Conservation (phyloP, 2,113 vertebrate species). For the Crotophaga sulcirostris region DNA sequence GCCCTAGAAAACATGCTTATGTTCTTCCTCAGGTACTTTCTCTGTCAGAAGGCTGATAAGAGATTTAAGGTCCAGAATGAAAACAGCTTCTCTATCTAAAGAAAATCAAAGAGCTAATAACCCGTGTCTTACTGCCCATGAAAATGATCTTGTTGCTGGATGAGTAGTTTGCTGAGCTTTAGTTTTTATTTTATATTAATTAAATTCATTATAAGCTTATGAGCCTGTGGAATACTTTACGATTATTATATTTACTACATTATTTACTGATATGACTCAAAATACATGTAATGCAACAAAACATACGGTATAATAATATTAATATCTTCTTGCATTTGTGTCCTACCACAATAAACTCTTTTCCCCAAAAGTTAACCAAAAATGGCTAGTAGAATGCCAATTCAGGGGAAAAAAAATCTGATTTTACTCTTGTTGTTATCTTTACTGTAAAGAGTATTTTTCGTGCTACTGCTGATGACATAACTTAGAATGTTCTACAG, state of each 20-base stretch:
- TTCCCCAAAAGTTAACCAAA: neutral
- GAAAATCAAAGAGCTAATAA: neutral
- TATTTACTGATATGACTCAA: neutral
- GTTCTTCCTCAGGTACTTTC: neutral
- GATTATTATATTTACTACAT: neutral
- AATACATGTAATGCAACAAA: neutral
- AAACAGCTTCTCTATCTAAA: neutral
- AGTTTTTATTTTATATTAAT: slow-evolving; percentile 9
- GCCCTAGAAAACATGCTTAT: neutral
- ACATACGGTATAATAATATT: neutral
- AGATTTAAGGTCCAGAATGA: neutral
- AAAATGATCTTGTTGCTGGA: neutral
- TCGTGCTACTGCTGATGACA: neutral
- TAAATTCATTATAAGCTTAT: neutral
- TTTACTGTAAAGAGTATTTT: neutral
- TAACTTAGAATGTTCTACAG: neutral
- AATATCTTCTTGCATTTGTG: neutral
- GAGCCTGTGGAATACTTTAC: neutral
- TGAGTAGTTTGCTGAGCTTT: neutral
- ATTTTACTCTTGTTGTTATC: neutral
- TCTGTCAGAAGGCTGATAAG: neutral
- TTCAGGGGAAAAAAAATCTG: accelerated
- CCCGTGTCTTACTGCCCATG: neutral
- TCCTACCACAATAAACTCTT: neutral
- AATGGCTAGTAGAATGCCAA: neutral